Conservation (phyloP, 2,888 invertebrate genomes). For the Cosmia pyralina region DNA sequence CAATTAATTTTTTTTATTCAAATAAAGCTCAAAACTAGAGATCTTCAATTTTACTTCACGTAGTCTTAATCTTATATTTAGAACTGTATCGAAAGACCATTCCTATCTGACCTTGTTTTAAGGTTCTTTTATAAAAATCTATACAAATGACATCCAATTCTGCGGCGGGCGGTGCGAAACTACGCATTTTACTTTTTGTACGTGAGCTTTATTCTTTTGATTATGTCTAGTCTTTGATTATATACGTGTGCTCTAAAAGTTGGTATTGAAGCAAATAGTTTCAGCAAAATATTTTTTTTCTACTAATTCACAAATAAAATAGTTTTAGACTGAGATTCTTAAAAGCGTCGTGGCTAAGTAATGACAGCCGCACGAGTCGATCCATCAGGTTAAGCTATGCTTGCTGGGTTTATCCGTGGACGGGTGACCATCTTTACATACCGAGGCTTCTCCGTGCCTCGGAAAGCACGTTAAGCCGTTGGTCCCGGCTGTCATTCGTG, state of each 20-base stretch:
- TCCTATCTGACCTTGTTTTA: constrained; percentile 36
- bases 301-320: neutral
- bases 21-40: constrained; percentile 16
- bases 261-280: neutral
- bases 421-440: no score
- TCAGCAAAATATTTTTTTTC: neutral
- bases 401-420: no score
- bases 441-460: no score
- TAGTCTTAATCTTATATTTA: neutral
- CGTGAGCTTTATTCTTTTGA: constrained; percentile 25
- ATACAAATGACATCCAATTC: constrained; percentile 38
- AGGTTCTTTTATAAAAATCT: constrained; percentile 24
- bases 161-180: constrained; percentile 8
- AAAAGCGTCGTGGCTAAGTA: neutral
- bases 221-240: constrained; percentile 21
- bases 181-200: constrained; percentile 27
- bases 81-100: constrained; percentile 5
- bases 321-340: neutral
- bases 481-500: no score
- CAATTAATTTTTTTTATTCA: neutral
- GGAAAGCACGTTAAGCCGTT: no score
- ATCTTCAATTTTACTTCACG: constrained; percentile 10
- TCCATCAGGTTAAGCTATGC: no score
- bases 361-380: no score
- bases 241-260: neutral